phyloP scores from a whole-genome alignment of 2,888 invertebrate species.

The Gandaritis pyraliata region DNA sequence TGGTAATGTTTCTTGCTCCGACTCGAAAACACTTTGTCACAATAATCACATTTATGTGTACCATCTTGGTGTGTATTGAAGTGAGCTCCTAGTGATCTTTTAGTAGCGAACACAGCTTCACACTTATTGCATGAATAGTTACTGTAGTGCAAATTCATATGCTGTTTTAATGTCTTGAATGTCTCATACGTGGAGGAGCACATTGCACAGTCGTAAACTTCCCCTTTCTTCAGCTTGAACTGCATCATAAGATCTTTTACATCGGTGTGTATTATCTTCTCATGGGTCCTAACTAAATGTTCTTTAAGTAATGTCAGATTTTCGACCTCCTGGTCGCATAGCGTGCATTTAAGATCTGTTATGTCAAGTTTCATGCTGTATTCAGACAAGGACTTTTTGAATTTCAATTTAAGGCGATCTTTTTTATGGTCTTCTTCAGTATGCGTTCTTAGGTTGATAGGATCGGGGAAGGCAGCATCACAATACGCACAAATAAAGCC shows the following conservation, averaged over 20 bases:
- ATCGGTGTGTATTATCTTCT: slow-evolving; percentile 59
- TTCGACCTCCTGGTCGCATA: slow-evolving; percentile 51
- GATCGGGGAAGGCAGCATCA: slow-evolving; percentile 61
- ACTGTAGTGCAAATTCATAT: slow-evolving; percentile 73
- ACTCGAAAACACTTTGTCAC: slow-evolving; percentile 70
- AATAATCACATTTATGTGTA: slow-evolving; percentile 71
- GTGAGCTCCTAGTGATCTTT: slow-evolving; percentile 64
- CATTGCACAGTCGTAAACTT: slow-evolving; percentile 61
- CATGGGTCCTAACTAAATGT: slow-evolving; percentile 63
- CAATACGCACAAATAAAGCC: slow-evolving; percentile 72
- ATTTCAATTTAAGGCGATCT: slow-evolving; percentile 55
- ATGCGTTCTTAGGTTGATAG: slow-evolving; percentile 62
- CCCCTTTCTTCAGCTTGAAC: slow-evolving; percentile 63
- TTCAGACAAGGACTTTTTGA: slow-evolving; percentile 62
- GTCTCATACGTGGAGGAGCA: slow-evolving; percentile 70
- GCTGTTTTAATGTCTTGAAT: slow-evolving; percentile 69
- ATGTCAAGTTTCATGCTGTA: slow-evolving; percentile 67
- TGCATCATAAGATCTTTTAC: slow-evolving; percentile 71
- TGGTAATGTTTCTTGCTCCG: slow-evolving; percentile 69
- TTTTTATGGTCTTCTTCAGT: slow-evolving; percentile 54
- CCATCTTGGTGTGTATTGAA: slow-evolving; percentile 61
- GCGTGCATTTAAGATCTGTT: slow-evolving; percentile 66
- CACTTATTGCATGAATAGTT: slow-evolving; percentile 73
- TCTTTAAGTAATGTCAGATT: slow-evolving; percentile 60
- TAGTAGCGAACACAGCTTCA: slow-evolving; percentile 67